Percentiles rank a stretch among this genome's conserved stretches.
phyloP scores from a whole-genome alignment of 2,797 vertebrate genomes.

The Coranthus polyacanthus region DNA sequence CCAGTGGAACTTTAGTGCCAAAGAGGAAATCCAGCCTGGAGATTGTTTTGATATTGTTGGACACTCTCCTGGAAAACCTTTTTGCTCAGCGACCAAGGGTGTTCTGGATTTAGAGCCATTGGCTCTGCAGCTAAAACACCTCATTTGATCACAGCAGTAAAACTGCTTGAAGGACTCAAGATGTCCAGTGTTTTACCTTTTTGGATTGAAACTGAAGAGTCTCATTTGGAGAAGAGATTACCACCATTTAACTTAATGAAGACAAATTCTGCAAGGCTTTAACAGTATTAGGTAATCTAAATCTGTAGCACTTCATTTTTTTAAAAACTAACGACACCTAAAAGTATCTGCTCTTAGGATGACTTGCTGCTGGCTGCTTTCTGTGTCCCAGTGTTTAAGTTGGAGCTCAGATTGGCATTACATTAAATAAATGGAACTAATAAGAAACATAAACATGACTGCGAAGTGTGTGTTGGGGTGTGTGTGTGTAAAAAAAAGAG shows the following conservation, averaged over 20 bases:
- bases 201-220: background rate
- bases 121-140: constrained; percentile 63
- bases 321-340: background rate
- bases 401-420: constrained; percentile 64
- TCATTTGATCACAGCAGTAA: constrained; percentile 63
- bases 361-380: constrained; percentile 10
- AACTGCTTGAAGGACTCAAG: constrained; percentile 40
- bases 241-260: background rate
- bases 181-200: constrained; percentile 16
- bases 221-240: constrained; percentile 18
- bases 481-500: constrained; percentile 13
- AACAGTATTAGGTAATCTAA: background rate
- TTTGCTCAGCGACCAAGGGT: constrained; percentile 56
- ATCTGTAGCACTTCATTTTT: background rate
- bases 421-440: constrained; percentile 72
- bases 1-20: constrained; percentile 52
- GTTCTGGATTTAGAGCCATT: constrained; percentile 68
- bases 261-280: background rate
- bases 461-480: constrained; percentile 40
- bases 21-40: constrained; percentile 79
- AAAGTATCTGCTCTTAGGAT: background rate
- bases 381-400: constrained; percentile 56
- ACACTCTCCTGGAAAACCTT: constrained; percentile 81
- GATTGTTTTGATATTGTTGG: constrained; percentile 85
- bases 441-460: constrained; percentile 67